A percentile compares a stretch with the other conserved stretches of the same genome.
phyloP scores from a whole-genome alignment of 1,140 invertebrate species.

The Pristionchus pacificus region DNA sequence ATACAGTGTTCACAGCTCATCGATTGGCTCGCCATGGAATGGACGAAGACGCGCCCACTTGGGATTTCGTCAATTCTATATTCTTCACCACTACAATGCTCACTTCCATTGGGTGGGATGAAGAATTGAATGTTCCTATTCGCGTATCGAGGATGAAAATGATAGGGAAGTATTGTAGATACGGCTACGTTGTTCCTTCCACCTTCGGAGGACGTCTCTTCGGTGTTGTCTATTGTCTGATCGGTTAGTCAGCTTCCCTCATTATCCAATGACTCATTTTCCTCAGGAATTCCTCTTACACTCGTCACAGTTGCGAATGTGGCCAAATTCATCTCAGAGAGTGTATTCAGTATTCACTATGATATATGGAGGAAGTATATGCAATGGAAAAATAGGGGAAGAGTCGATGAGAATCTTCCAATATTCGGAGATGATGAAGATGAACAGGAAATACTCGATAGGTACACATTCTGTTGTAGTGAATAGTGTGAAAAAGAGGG shows the following conservation, averaged over 20 bases:
- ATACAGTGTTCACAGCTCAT: conserved; percentile 50
- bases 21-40: conserved; percentile 50
- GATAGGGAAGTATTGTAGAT: conserved; percentile 12
- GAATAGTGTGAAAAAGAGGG: background rate
- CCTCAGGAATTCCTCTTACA: conserved; percentile 53
- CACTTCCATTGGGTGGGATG: conserved; percentile 47
- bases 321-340: conserved; percentile 50
- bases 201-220: conserved; percentile 51
- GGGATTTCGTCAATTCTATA: conserved; percentile 53
- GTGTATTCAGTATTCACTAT: conserved; percentile 44
- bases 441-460: conserved; percentile 38
- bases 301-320: conserved; percentile 55
- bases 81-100: conserved; percentile 57
- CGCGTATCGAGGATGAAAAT: background rate
- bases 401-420: conserved; percentile 21
- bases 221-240: conserved; percentile 55
- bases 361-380: conserved; percentile 50
- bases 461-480: too few relatives aligned
- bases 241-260: conserved; percentile 31
- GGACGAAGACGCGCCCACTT: conserved; percentile 45
- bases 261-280: background rate
- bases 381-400: conserved; percentile 34
- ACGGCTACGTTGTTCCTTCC: conserved; percentile 52
- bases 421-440: conserved; percentile 53
- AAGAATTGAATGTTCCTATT: background rate